Percentiles rank a stretch among this genome's conserved stretches.
Conservation (phyloP, 2,797 vertebrate genomes). For the Hemibagrus guttatus region DNA sequence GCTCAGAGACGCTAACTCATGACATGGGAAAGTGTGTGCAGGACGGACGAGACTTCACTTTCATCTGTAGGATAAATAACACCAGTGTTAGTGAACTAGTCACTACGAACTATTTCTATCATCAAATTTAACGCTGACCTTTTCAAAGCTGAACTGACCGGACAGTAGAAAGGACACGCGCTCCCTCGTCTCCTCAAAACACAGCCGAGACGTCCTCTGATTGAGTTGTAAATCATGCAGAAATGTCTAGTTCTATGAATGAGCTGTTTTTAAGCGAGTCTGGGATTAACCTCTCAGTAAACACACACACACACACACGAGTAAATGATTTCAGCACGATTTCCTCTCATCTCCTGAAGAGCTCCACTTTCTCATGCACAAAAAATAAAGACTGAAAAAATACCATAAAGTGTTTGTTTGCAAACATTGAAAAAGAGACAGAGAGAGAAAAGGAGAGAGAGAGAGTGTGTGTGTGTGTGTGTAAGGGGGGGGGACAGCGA, state of each 20-base stretch:
- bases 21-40: not conserved
- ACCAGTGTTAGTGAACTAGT: not conserved
- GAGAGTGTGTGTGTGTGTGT: no score
- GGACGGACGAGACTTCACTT: not conserved
- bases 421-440: conserved; percentile 36
- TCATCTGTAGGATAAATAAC: not conserved
- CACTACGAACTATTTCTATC: no score
- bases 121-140: not conserved
- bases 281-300: not conserved
- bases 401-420: conserved; percentile 15
- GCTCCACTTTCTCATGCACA: conserved; percentile 50
- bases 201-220: not conserved
- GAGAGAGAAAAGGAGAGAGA: not conserved
- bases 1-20: not conserved
- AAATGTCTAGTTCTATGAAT: not conserved
- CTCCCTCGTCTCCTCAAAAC: no score
- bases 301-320: not conserved
- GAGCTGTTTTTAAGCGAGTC: not conserved
- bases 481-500: no score
- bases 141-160: no score
- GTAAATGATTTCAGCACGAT: conserved; percentile 25
- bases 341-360: conserved; percentile 31
- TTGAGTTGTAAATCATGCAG: not conserved
- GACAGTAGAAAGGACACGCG: not conserved
- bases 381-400: conserved; percentile 38